A percentile compares a stretch with the other conserved stretches of the same genome.
Evolutionary conservation across 2,797 vertebrate species (phyloP).

Genomic region (Anas bernieri): DNA sequence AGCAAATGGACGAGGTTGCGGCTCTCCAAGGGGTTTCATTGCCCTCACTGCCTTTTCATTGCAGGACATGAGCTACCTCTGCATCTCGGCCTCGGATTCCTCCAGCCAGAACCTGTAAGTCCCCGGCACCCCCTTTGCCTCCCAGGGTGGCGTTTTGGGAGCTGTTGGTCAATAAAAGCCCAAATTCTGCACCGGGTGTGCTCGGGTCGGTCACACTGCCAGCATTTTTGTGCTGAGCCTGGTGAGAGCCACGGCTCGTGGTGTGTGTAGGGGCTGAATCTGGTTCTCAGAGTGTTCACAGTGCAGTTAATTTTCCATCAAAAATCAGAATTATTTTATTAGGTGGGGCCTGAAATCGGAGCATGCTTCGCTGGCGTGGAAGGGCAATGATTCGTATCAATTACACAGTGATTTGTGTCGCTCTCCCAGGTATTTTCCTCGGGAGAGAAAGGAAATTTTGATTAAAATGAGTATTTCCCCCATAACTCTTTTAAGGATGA

Average conservation of each 20-base stretch:
- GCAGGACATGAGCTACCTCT: constrained; percentile 90
- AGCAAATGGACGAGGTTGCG: not conserved
- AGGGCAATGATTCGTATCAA: not conserved
- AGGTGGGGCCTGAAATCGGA: not conserved
- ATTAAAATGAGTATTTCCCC: not conserved
- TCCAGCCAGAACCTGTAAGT: constrained; percentile 91
- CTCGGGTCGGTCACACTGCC: not conserved
- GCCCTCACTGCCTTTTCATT: not conserved
- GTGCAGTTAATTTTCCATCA: not conserved
- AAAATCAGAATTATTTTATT: not conserved
- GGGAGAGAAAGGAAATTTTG: not conserved
- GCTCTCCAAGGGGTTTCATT: not conserved
- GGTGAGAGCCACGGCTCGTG: rapidly evolving
- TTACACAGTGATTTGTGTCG: not conserved
- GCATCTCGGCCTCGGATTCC: constrained; percentile 88
- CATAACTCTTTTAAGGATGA: rapidly evolving
- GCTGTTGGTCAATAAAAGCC: not conserved
- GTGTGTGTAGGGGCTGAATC: not conserved
- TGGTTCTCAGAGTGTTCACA: not conserved
- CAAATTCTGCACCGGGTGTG: not conserved
- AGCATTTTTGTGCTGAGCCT: not conserved
- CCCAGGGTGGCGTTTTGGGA: rapidly evolving
- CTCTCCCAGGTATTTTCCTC: not conserved
- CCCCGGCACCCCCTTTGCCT: not conserved
- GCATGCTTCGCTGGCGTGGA: not conserved